A percentile compares a stretch with the other conserved stretches of the same genome.
Evolutionary conservation across 2,888 invertebrate species (phyloP).

Genomic region (Brassicogethes aeneus): DNA sequence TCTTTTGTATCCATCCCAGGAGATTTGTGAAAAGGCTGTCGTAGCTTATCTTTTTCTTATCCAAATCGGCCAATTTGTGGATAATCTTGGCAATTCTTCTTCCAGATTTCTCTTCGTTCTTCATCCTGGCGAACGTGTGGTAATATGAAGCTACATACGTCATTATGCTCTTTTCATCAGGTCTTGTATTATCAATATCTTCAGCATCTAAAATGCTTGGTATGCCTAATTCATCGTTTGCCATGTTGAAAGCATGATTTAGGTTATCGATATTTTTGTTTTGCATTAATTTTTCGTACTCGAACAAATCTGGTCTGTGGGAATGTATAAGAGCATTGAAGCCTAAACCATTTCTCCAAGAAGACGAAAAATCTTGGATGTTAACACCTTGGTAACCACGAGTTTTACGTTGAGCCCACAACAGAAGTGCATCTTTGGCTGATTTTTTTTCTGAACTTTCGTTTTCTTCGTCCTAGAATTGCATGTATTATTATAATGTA

Average conservation of each 20-base stretch:
- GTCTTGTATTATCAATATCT: constrained; percentile 87
- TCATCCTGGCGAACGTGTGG: constrained; percentile 98
- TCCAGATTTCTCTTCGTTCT: constrained; percentile 96
- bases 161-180: constrained; percentile 98
- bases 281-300: constrained; percentile 71
- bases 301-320: constrained; percentile 92
- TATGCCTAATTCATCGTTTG: constrained; percentile 87
- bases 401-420: constrained; percentile 99
- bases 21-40: constrained; percentile 75
- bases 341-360: constrained; percentile 94
- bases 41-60: constrained; percentile 85
- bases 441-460: constrained; percentile 97
- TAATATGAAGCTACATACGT: constrained; percentile 99
- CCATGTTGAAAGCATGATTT: constrained; percentile 95
- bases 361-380: constrained; percentile 83
- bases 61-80: constrained; percentile 91
- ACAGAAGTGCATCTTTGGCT: constrained; percentile 93
- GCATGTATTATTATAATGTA: neutral
- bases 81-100: constrained; percentile 98
- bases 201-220: constrained; percentile 90
- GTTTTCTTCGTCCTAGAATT: constrained; percentile 78
- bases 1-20: constrained; percentile 87
- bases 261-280: constrained; percentile 87
- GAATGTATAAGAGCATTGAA: constrained; percentile 98
- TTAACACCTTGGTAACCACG: constrained; percentile 86